Evolutionary conservation across 64 coral and sea anemone species (phyloP).

Genomic region (Porites lutea): DNA sequence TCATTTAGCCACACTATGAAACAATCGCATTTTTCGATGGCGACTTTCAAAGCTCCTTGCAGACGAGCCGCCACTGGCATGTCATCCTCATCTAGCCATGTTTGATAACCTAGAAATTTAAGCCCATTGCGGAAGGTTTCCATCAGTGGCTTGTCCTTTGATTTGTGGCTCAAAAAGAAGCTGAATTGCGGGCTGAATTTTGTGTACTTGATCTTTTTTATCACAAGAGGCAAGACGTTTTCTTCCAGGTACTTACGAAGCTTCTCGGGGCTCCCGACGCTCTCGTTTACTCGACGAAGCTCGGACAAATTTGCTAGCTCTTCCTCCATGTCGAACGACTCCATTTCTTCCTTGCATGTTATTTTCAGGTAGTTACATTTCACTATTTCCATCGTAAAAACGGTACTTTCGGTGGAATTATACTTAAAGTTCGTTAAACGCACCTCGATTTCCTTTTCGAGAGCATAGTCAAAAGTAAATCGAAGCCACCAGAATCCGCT

Average conservation of each 20-base stretch:
- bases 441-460: slow-evolving; percentile 78
- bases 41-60: slow-evolving; percentile 36
- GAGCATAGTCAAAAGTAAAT: slow-evolving; percentile 75
- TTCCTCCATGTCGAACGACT: slow-evolving; percentile 89
- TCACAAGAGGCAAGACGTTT: slow-evolving; percentile 83
- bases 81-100: slow-evolving; percentile 75
- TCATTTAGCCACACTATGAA: slow-evolving; percentile 87
- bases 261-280: slow-evolving; percentile 29
- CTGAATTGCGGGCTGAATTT: slow-evolving; percentile 80
- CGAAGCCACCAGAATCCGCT: slow-evolving; percentile 86
- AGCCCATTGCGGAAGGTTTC: slow-evolving; percentile 79
- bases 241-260: slow-evolving; percentile 74
- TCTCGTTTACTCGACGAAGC: slow-evolving; percentile 68
- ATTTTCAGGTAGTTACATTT: slow-evolving; percentile 84
- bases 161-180: slow-evolving; percentile 90
- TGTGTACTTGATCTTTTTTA: slow-evolving; percentile 84
- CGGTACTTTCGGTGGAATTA: not conserved
- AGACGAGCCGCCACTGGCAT: slow-evolving; percentile 48
- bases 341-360: slow-evolving; percentile 44
- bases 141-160: slow-evolving; percentile 86
- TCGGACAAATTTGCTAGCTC: slow-evolving; percentile 67
- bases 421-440: slow-evolving; percentile 85
- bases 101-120: slow-evolving; percentile 81
- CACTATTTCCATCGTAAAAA: slow-evolving; percentile 79
- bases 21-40: slow-evolving; percentile 80